Evolutionary conservation across 1,140 invertebrate genomes (phyloP).

Genomic region (Drosophila elegans): DNA sequence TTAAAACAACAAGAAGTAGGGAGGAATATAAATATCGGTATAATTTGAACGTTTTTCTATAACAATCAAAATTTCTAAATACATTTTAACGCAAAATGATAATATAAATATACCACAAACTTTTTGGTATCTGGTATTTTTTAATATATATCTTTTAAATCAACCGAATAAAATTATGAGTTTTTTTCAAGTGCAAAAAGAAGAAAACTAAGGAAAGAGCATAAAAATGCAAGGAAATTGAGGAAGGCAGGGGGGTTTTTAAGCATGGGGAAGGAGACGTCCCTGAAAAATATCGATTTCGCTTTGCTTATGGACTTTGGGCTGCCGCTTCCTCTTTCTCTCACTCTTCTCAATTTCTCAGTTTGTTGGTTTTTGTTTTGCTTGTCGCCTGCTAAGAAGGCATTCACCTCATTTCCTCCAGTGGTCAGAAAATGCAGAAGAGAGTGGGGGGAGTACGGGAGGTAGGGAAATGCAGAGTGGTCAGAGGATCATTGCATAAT

Average conservation of each 20-base stretch:
- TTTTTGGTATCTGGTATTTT: no score
- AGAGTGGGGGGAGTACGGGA: no score
- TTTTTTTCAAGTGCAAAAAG: slow-evolving; percentile 10
- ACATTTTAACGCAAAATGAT: no score
- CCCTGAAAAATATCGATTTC: slow-evolving; percentile 76
- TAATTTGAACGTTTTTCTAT: no score
- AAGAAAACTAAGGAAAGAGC: slow-evolving; percentile 20
- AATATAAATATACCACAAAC: no score
- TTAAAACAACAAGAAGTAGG: no score
- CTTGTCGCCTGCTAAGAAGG: slow-evolving; percentile 67
- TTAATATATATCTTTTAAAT: no score
- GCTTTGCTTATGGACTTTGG: slow-evolving; percentile 51
- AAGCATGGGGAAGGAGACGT: slow-evolving; percentile 19
- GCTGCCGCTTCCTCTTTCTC: slow-evolving; percentile 24
- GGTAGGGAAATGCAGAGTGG: slow-evolving; percentile 2
- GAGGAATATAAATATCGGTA: no score
- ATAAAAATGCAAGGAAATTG: slow-evolving; percentile 6
- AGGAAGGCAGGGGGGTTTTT: neutral
- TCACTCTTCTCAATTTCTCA: slow-evolving; percentile 8
- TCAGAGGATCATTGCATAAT: slow-evolving; percentile 45
- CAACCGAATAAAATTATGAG: no score
- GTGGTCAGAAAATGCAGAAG: slow-evolving; percentile 17
- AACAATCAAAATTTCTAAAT: no score
- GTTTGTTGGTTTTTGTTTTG: slow-evolving; percentile 30
- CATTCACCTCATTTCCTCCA: slow-evolving; percentile 71